phyloP scores from a whole-genome alignment of 2,797 vertebrate species.

The Dermochelys coriacea region DNA sequence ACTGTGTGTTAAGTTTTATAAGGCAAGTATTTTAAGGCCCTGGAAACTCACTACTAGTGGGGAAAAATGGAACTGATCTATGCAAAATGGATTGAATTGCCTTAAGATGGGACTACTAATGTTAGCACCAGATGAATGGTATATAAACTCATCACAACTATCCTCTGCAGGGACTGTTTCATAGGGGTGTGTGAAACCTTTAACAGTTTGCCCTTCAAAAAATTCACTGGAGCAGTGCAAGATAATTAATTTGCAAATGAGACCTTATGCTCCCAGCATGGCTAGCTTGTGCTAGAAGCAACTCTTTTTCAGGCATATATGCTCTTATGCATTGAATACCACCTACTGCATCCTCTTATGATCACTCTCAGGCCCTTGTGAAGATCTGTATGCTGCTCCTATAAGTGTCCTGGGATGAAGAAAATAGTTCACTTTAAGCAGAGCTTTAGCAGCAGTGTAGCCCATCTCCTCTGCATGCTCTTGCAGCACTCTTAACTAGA shows the following conservation, averaged over 20 bases:
- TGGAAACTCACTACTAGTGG: constrained; percentile 54
- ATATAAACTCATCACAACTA: background rate
- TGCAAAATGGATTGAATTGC: constrained; percentile 67
- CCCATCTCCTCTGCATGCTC: background rate
- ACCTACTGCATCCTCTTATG: constrained; percentile 9
- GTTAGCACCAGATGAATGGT: constrained; percentile 66
- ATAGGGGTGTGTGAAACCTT: background rate
- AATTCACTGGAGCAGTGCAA: constrained; percentile 8
- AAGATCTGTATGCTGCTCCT: background rate
- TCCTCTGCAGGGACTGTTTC: constrained; percentile 46
- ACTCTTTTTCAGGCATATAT: background rate
- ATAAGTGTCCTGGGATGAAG: background rate
- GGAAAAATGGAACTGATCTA: constrained; percentile 38
- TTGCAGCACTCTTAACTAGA: background rate
- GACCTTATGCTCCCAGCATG: background rate
- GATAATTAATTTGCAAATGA: constrained; percentile 47
- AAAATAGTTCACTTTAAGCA: background rate
- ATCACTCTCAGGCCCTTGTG: background rate
- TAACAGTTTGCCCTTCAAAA: constrained; percentile 18
- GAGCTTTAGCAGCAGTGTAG: background rate
- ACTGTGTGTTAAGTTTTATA: constrained; percentile 62
- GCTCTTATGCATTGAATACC: background rate
- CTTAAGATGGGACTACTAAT: constrained; percentile 67
- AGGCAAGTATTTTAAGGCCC: constrained; percentile 53
- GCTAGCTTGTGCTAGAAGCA: background rate